Percentiles rank a stretch among this genome's conserved stretches.
phyloP scores from a whole-genome alignment of 2,888 invertebrate genomes.

The Cryptocephalus moraei region DNA sequence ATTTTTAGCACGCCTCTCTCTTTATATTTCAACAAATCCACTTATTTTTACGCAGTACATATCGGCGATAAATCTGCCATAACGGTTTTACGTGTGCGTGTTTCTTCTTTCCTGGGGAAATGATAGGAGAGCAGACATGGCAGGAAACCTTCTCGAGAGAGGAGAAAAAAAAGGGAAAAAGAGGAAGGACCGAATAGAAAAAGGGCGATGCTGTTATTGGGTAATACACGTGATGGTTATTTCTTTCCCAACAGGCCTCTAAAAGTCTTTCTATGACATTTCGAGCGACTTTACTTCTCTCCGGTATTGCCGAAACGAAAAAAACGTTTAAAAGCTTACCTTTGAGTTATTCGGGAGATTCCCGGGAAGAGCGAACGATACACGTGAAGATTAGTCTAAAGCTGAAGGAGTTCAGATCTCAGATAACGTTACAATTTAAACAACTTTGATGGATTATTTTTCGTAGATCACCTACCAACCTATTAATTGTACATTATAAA shows the following conservation, averaged over 20 bases:
- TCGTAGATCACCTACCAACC: too few relatives aligned
- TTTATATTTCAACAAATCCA: constrained; percentile 5
- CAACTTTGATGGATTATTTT: too few relatives aligned
- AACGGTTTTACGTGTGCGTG: constrained; percentile 7
- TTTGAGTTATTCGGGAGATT: too few relatives aligned
- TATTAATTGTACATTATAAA: too few relatives aligned
- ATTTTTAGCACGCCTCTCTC: constrained; percentile 1
- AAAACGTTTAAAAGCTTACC: too few relatives aligned
- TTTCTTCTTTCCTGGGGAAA: constrained; percentile 1
- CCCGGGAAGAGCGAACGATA: too few relatives aligned
- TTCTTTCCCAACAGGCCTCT: constrained; percentile 12
- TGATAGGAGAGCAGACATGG: constrained; percentile 3
- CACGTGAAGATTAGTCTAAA: too few relatives aligned
- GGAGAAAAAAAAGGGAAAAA: not conserved
- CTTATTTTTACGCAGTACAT: constrained; percentile 4
- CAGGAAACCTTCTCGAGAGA: constrained; percentile 5
- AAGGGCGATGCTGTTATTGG: constrained; percentile 11
- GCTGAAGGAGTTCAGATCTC: too few relatives aligned
- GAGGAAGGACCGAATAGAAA: too few relatives aligned
- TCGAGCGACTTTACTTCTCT: constrained; percentile 3
- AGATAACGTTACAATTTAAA: too few relatives aligned
- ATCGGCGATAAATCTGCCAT: constrained; percentile 5
- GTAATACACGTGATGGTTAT: constrained; percentile 18
- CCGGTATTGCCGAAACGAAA: not conserved
- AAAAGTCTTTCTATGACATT: constrained; percentile 13